Evolutionary conservation across 2,797 vertebrate genomes (phyloP), one percentile per base, ranked within the genome.

Genomic region (Lacerta bilineata): DNA sequence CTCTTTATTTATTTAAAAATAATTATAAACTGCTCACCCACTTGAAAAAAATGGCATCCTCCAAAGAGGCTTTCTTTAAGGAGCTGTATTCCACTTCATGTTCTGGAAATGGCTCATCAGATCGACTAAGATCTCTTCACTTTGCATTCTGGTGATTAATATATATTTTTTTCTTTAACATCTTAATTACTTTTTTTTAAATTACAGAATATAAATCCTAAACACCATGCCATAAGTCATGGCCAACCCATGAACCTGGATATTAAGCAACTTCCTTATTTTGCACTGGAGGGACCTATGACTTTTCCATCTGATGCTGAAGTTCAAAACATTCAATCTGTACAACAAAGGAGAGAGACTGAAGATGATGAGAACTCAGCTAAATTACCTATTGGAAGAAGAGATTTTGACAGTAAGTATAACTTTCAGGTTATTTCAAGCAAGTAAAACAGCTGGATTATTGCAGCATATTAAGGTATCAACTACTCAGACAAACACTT

Each of bases 331-430:
- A 94, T 36, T 91, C 96, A 97, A 76, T 97, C 96, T 91, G 91
- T 94, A 93, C 95, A 98, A 55, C 97, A 97, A 91, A 97, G 97
- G 89, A 96, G 98, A 95, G 96, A 98, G 87, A 95, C 94, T 69
- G 93, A 87, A 43, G 94, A 96, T 1, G 98, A 97, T 94, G 96
- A 98, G 95, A 96, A 97, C 84, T 93, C 95, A 89, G 94, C 94
- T 95, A 97, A 97, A 90, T 95, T 98, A 85, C 96, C 97, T 10
- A 94, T 98, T 90, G 96, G 96, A 94, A 97, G 97, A 93, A 96
- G 97, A 95, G 97, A 99, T 96, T 96, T 98, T 86, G 98, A 98
- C 93, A 95, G 98, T 98, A 96, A 98, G 97, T 96, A 89, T 80
- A 75, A 66, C 90, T 89, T 91, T 64, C 2, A 86, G 46, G 83